Conservation (phyloP, 2,888 invertebrate species). For the Acronicta aceris region DNA sequence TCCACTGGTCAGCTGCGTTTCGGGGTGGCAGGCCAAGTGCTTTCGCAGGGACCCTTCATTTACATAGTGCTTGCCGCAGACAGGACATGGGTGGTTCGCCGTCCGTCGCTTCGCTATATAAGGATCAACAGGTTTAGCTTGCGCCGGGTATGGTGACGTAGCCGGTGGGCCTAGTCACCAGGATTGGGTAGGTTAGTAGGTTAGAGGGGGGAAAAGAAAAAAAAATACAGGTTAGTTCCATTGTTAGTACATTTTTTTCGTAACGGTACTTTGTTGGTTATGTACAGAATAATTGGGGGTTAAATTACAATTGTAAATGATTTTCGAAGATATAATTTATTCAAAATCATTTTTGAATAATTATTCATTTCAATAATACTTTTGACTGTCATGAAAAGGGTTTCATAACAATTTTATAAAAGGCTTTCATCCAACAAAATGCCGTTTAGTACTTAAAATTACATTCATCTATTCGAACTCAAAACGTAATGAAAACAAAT, state of each 20-base stretch:
- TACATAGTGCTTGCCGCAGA: constrained; percentile 98
- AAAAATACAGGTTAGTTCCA: constrained; percentile 78
- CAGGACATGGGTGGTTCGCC: constrained; percentile 98
- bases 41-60: constrained; percentile 97
- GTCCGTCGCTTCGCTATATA: constrained; percentile 98
- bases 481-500: constrained; percentile 55
- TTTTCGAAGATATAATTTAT: not conserved
- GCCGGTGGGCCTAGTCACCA: constrained; percentile 90
- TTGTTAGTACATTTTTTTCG: constrained; percentile 67
- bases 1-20: constrained; percentile 96
- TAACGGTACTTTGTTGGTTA: constrained; percentile 33
- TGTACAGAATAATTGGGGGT: not conserved
- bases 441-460: constrained; percentile 60
- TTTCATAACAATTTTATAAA: constrained; percentile 25
- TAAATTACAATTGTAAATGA: not conserved
- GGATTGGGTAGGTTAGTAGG: constrained; percentile 85
- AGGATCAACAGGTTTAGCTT: constrained; percentile 91
- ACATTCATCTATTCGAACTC: constrained; percentile 38
- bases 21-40: constrained; percentile 97
- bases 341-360: not conserved
- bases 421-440: constrained; percentile 47
- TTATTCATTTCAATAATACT: not conserved
- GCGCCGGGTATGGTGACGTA: constrained; percentile 90
- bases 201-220: constrained; percentile 73
- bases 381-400: constrained; percentile 3